Base-by-base conservation (phyloP, 2,888 invertebrate species). In the Ophion costatus region DNA sequence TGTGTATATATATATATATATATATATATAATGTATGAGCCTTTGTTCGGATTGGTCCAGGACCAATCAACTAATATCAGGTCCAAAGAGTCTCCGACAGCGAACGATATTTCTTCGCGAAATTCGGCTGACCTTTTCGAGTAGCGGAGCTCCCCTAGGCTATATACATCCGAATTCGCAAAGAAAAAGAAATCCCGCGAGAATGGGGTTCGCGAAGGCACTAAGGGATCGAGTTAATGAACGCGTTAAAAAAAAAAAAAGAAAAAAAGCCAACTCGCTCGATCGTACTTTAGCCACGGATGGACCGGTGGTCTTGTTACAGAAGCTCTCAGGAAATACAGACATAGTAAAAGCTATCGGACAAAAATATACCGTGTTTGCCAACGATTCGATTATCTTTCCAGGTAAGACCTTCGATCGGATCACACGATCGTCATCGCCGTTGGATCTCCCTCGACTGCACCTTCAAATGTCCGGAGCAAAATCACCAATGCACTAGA, bases 351-450 rank as follows among this genome's bases (percentile, higher is more conserved):
- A 51, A 14, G 5, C 14, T 17, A 51, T 14, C 45, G 17, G 17
- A 59, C 9, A 11, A 20, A 66, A n/a, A 6, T 33, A 29, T 38
- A 38, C 38, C 17, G 42, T 20, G 22, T 51, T 67, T 67, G 9
- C 42, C 42, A 42, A 67, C 22, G 74, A 74, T 79, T 74, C 61
- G 42, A 69, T 79, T 74, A 74, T 17, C 57, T 83, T 70, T 64
- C 17, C 79, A 79, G 74, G 74, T 79, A 63, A 57, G 71, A 75
- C 38, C 24, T 51, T 82, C 45, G 17, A 63, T n/a, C 38, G 63
- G 51, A 66, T 29, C 57, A 51, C 59, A 22, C 17, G 29, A 57
- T 11, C 70, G 9, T n/a, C 64, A 59, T 56, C 70, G 22, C 33
- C 57, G 63, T 38, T 56, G 45, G 22, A 33, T 29, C 64, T 33